These are phyloP conservation scores for Doris montereyensis DNA, from an alignment of 2,888 invertebrate species.

Conservation along the genomic window DNA sequence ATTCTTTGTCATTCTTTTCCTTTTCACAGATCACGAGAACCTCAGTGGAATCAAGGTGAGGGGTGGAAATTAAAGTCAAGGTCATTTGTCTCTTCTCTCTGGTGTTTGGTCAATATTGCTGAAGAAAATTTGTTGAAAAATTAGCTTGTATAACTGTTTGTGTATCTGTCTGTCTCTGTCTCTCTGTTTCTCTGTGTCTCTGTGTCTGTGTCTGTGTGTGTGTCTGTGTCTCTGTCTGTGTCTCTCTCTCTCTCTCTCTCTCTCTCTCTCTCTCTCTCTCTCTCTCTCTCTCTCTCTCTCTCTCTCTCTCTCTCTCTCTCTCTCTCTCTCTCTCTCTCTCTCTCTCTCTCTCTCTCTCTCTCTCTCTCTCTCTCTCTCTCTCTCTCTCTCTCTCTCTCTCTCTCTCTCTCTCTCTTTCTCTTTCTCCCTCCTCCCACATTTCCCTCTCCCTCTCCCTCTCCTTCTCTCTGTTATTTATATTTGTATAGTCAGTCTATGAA, in stretches of 20 bases:
- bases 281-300: neutral
- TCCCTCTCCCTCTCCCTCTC: too few species aligned
- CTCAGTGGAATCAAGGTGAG: constrained; percentile 36
- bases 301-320: neutral
- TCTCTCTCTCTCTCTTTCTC: constrained; percentile 25
- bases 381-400: constrained; percentile 6
- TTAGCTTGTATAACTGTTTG: too few species aligned
- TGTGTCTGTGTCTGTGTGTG: too few species aligned
- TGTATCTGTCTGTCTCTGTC: too few species aligned
- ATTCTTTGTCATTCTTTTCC: neutral
- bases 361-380: neutral
- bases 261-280: constrained; percentile 14
- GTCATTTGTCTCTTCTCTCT: too few species aligned
- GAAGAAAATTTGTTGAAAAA: too few species aligned
- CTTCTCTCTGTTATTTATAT: too few species aligned
- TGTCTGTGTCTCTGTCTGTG: too few species aligned
- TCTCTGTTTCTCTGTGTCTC: too few species aligned
- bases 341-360: neutral
- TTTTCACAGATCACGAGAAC: constrained; percentile 34
- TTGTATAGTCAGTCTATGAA: too few species aligned
- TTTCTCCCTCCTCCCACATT: neutral
- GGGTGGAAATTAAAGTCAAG: too few species aligned
- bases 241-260: neutral
- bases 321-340: neutral
- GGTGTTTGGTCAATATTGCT: too few species aligned